Evolutionary conservation across 1,140 invertebrate species (phyloP).

Genomic region (Drosophila nasuta): DNA sequence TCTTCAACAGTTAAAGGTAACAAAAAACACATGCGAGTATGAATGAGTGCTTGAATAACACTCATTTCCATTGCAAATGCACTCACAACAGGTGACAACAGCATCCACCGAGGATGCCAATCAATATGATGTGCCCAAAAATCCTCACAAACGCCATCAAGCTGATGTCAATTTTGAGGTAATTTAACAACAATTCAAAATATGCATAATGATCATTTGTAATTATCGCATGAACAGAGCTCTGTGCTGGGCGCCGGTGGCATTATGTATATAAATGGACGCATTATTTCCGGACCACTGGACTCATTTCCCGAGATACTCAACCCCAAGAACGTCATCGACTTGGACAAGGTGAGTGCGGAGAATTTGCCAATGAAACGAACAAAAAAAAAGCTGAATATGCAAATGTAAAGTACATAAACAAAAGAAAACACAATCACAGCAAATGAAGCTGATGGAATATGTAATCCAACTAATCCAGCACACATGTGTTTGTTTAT

Average conservation of each 20-base stretch:
- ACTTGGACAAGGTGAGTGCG: conserved; percentile 80
- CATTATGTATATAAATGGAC: conserved; percentile 82
- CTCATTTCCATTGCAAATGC: conserved; percentile 18
- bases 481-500: conserved; percentile 25
- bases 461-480: conserved; percentile 18
- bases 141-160: conserved; percentile 70
- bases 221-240: conserved; percentile 56
- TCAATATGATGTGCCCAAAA: conserved; percentile 80
- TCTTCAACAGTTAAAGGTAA: conserved; percentile 51
- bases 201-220: neutral
- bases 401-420: neutral
- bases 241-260: conserved; percentile 80
- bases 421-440: conserved; percentile 15
- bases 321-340: conserved; percentile 74
- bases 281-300: conserved; percentile 81
- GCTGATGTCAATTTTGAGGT: conserved; percentile 80
- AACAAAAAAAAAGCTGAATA: neutral
- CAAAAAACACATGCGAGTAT: conserved; percentile 16
- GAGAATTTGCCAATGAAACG: no score
- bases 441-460: conserved; percentile 27
- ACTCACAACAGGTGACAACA: conserved; percentile 37
- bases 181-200: conserved; percentile 36
- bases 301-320: conserved; percentile 76
- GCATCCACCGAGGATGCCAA: conserved; percentile 41
- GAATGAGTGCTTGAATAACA: neutral